These are phyloP conservation scores for Rhagonycha fulva DNA, from an alignment of 2,888 invertebrate genomes.

Conservation along the genomic window DNA sequence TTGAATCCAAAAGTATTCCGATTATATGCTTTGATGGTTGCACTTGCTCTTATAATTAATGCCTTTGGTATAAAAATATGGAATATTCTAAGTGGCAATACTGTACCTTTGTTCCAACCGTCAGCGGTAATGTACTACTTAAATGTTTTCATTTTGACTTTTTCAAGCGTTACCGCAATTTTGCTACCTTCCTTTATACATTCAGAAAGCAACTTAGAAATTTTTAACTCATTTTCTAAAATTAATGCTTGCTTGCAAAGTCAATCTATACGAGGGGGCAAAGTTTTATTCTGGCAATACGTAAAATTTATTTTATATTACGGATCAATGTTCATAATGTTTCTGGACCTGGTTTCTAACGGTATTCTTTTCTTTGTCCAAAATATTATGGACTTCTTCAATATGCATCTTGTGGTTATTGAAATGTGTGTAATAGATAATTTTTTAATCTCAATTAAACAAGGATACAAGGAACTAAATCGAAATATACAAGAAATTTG, in stretches of 20 bases:
- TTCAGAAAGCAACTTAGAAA: not conserved
- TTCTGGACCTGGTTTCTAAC: too few relatives aligned
- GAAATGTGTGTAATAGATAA: not conserved
- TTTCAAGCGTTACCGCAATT: not conserved
- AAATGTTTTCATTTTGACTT: not conserved
- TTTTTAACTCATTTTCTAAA: not conserved
- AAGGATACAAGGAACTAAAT: not conserved
- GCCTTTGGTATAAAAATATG: not conserved
- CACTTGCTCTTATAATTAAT: not conserved
- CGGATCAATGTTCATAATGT: not conserved
- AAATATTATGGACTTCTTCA: not conserved
- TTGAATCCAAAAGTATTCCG: not conserved
- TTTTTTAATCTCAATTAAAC: not conserved
- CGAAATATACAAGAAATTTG: not conserved
- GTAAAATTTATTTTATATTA: not conserved
- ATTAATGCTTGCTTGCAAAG: not conserved
- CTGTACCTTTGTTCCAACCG: not conserved
- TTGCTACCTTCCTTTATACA: not conserved
- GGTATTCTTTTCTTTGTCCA: fast-evolving
- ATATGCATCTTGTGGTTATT: not conserved
- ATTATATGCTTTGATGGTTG: not conserved
- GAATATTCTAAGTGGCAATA: not conserved
- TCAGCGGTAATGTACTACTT: not conserved
- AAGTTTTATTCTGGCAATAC: not conserved
- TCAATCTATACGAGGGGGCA: not conserved